Conservation (phyloP, 1,140 invertebrate genomes). For the Tigriopus japonicus region DNA sequence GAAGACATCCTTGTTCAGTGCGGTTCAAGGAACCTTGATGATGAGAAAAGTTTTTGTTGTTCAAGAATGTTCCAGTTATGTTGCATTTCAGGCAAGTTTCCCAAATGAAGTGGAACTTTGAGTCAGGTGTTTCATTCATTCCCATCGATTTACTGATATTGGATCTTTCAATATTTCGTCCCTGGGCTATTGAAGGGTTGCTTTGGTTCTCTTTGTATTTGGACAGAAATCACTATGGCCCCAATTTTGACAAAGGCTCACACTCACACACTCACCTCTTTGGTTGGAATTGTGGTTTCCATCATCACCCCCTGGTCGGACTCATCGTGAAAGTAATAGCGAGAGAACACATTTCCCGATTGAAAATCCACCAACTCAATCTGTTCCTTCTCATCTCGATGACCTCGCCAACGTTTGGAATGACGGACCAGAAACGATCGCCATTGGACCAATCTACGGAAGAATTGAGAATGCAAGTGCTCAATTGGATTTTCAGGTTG, state of each 20-base stretch:
- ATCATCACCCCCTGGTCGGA: constrained; percentile 8
- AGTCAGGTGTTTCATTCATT: neutral
- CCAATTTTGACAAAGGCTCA: neutral
- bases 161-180: neutral
- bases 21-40: no score
- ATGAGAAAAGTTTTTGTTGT: neutral
- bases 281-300: constrained; percentile 6
- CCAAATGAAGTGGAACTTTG: neutral
- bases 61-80: neutral
- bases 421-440: neutral
- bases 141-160: neutral
- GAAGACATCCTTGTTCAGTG: no score
- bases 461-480: neutral
- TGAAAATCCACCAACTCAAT: constrained; percentile 6
- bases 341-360: neutral
- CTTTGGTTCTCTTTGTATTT: neutral
- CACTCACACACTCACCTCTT: constrained; percentile 9
- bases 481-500: neutral
- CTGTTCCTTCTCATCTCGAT: constrained; percentile 7
- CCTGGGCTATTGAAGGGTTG: neutral
- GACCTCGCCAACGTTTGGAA: constrained; percentile 3
- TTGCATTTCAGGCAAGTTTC: neutral
- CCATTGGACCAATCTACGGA: constrained; percentile 6
- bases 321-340: constrained; percentile 5
- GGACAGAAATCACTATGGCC: neutral